Evolutionary conservation across 2,113 vertebrate species (phyloP).

Genomic region (Prionailurus bengalensis): DNA sequence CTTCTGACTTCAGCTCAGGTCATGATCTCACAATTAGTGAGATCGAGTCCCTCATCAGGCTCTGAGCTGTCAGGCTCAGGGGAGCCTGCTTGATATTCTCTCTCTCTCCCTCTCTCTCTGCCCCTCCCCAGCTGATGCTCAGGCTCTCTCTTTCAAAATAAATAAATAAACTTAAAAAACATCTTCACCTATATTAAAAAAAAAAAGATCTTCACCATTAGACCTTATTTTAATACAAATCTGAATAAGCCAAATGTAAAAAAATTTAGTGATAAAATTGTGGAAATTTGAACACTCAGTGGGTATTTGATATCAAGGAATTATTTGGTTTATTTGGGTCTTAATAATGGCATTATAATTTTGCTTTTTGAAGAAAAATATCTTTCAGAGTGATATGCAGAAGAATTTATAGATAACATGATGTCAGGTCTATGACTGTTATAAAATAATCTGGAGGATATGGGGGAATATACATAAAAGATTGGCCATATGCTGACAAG

Average conservation of each 20-base stretch:
- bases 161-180: neutral
- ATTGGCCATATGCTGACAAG: constrained; percentile 43
- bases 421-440: neutral
- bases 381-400: constrained; percentile 15
- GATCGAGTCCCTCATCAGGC: no score
- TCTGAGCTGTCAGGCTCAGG: no score
- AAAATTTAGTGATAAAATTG: neutral
- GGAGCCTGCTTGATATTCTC: no score
- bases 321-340: neutral
- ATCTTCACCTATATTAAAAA: neutral
- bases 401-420: constrained; percentile 35
- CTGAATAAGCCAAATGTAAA: constrained; percentile 3
- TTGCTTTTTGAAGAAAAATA: neutral
- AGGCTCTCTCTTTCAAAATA: no score
- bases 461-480: constrained; percentile 13
- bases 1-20: no score
- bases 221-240: neutral
- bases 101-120: no score
- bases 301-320: neutral
- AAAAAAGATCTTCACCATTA: neutral
- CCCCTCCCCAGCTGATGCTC: no score
- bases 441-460: constrained; percentile 29
- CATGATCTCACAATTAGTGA: no score
- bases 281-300: neutral
- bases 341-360: neutral